Base-by-base conservation (phyloP, 2,113 vertebrate genomes). In the Arothron firmamentum region DNA sequence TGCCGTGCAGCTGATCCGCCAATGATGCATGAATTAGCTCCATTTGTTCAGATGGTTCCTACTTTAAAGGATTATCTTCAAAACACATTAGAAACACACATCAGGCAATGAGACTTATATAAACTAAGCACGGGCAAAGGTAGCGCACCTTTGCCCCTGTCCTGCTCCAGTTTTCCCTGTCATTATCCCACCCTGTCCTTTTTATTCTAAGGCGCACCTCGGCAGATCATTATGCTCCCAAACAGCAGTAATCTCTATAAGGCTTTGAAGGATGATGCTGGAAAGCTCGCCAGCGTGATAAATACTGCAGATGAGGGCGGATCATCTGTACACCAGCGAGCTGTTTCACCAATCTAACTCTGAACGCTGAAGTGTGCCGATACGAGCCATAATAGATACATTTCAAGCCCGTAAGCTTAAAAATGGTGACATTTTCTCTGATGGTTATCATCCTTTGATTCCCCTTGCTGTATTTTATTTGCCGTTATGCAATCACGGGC, bases 321-420 rank as follows among this genome's bases (percentile, higher is more conserved):
- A 79, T 76, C 67, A 65, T 87, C 72, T 64, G 51, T 66, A 69
- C 68, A 47, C 43, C 0, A 72, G 65, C 58, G 75, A 76, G 65
- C 66, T 71, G 74, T 60, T 70, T 46, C 54, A 55, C 65, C 74
- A 75, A 65, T 70, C 63, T 65, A 67, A 74, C 70, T 46, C 47
- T 2, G 42, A 15, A 57, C n/a, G 67, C 70, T 79, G 56, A 77
- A 56, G 59, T 57, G 57, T 62, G 20, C 71, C 65, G 55, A 64
- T 74, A 77, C 77, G 64, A 81, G 75, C 70, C 77, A 70, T 75
- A 74, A 38, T 43, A 70, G 65, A 84, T 74, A 72, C 3, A 77
- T 72, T 74, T 82, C 47, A 72, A 78, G 61, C 67, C 59, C 60
- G 31, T 76, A 70, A 74, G 67, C 72, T 50, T 54, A 59, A 78